These are phyloP conservation scores for Cynopterus brachyotis DNA, from an alignment of 2,113 vertebrate genomes.

Conservation along the genomic window DNA sequence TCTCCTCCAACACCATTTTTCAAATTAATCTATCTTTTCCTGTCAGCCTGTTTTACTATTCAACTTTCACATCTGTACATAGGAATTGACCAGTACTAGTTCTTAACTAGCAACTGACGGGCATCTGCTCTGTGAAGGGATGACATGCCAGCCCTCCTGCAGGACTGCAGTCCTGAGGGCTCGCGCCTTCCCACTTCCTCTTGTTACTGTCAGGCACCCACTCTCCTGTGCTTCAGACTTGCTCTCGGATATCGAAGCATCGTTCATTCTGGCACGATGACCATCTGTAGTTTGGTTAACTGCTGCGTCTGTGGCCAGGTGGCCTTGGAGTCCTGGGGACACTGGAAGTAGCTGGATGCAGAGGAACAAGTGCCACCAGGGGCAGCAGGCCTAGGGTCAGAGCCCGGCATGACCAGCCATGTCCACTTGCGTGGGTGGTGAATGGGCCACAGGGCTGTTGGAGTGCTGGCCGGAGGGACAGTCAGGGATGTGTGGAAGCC, in stretches of 20 bases:
- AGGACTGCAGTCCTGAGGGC: background rate
- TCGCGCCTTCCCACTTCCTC: background rate
- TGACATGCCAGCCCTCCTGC: accelerated
- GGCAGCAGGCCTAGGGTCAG: background rate
- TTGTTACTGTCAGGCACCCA: background rate
- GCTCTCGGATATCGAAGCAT: background rate
- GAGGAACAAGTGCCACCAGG: background rate
- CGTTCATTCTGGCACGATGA: background rate
- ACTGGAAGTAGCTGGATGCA: background rate
- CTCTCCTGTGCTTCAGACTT: background rate
- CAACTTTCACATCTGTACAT: background rate
- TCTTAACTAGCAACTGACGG: accelerated
- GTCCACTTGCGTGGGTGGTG: background rate
- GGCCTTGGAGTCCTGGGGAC: background rate
- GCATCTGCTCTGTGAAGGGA: background rate
- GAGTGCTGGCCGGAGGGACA: background rate
- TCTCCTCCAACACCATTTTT: background rate
- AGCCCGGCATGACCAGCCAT: background rate
- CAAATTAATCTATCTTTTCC: background rate
- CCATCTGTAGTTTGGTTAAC: background rate
- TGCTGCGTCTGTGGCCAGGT: too few species aligned
- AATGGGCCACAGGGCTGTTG: background rate
- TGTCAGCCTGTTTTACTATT: too few species aligned
- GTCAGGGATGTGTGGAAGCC: background rate
- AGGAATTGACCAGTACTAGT: too few species aligned